Percentiles rank a stretch among this genome's conserved stretches.
Evolutionary conservation across 1,140 invertebrate genomes (phyloP).

Genomic region (Trichogramma pretiosum): DNA sequence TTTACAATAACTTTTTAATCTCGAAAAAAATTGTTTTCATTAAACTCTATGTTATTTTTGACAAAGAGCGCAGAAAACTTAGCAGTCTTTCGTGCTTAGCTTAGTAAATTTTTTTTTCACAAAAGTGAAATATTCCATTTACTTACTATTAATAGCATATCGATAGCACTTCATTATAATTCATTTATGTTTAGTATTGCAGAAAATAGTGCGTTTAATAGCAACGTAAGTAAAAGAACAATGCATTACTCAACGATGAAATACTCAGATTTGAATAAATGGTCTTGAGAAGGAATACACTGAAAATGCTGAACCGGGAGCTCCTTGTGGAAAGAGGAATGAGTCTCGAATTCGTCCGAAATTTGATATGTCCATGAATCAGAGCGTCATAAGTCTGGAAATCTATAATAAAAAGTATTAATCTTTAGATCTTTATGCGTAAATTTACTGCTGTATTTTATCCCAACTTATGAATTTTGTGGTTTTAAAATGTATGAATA

Average conservation of each 20-base stretch:
- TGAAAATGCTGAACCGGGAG: constrained; percentile 46
- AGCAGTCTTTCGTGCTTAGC: constrained; percentile 18
- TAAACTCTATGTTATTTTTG: constrained; percentile 7
- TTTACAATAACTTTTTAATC: background rate
- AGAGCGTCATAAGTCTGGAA: constrained; percentile 64
- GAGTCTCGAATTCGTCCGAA: constrained; percentile 44
- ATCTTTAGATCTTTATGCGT: too few species aligned
- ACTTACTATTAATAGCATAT: background rate
- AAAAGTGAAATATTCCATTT: constrained; percentile 13
- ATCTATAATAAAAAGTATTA: constrained; percentile 41
- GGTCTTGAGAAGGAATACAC: constrained; percentile 53
- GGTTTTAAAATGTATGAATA: too few species aligned
- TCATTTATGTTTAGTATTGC: constrained; percentile 6
- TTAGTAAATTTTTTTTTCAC: constrained; percentile 19
- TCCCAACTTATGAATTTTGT: too few species aligned
- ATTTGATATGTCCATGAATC: constrained; percentile 52
- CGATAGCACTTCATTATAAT: constrained; percentile 4
- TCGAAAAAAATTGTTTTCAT: background rate
- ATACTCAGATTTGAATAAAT: constrained; percentile 58
- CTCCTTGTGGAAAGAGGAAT: constrained; percentile 37
- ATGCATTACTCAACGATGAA: constrained; percentile 50
- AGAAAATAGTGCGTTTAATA: constrained; percentile 16
- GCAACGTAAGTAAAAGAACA: constrained; percentile 22
- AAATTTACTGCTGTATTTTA: too few species aligned
- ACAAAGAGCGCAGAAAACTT: constrained; percentile 15